phyloP scores from a whole-genome alignment of 2,888 invertebrate genomes.

The Mythimna albipuncta region DNA sequence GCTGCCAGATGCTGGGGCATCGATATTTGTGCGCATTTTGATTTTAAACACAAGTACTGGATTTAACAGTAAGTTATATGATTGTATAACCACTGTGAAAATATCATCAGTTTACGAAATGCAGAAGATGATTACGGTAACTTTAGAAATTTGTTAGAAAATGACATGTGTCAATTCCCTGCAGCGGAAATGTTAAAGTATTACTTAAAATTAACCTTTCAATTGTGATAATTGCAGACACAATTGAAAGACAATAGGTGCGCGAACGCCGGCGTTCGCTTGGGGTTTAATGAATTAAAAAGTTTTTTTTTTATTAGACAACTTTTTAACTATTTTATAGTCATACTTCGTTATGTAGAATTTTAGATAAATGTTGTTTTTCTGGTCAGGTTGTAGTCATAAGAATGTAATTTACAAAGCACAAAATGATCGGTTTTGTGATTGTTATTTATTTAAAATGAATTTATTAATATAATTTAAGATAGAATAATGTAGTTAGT shows the following conservation, averaged over 20 bases:
- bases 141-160: conserved; percentile 8
- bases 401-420: conserved; percentile 39
- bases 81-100: background rate
- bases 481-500: conserved; percentile 20
- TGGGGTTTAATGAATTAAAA: too few relatives aligned
- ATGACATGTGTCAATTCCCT: conserved; percentile 30
- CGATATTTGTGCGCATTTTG: background rate
- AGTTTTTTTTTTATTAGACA: conserved; percentile 26
- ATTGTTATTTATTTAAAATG: conserved; percentile 48
- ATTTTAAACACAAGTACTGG: background rate
- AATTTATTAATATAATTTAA: conserved; percentile 46
- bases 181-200: conserved; percentile 51
- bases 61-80: conserved; percentile 1
- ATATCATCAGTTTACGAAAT: background rate
- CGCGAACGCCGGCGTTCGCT: too few relatives aligned
- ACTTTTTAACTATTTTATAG: conserved; percentile 36
- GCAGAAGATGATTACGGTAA: background rate
- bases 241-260: too few relatives aligned
- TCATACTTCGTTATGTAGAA: conserved; percentile 29
- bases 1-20: background rate
- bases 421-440: conserved; percentile 57
- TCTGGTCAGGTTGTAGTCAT: conserved; percentile 49
- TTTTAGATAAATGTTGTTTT: conserved; percentile 45
- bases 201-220: conserved; percentile 42
- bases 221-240: too few relatives aligned